These are phyloP conservation scores for Synergus gifuensis DNA, from an alignment of 2,888 invertebrate genomes.

Conservation along the genomic window DNA sequence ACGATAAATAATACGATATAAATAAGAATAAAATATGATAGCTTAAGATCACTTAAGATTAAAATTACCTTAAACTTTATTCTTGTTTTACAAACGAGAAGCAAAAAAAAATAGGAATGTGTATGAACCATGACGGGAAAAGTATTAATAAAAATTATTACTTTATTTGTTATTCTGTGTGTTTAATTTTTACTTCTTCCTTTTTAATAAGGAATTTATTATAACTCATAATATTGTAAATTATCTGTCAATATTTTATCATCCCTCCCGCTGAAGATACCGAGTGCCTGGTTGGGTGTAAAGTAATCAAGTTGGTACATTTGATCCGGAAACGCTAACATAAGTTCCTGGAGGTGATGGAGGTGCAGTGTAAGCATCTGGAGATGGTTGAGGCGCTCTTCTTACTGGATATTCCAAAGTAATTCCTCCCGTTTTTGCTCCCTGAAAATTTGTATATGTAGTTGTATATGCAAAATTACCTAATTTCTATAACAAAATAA, in stretches of 20 bases:
- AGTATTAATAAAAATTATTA: not conserved
- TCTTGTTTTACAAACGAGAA: too few species aligned
- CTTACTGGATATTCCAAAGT: slow-evolving; percentile 91
- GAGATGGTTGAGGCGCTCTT: slow-evolving; percentile 78
- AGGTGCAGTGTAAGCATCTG: slow-evolving; percentile 70
- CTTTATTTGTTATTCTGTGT: not conserved
- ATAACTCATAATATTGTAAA: not conserved
- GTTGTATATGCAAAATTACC: too few species aligned
- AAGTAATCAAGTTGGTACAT: slow-evolving; percentile 68
- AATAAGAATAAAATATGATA: too few species aligned
- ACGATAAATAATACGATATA: too few species aligned
- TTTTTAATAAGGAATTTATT: not conserved
- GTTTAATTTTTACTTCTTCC: not conserved
- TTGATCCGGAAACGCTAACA: slow-evolving; percentile 69
- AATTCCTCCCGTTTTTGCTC: slow-evolving; percentile 89
- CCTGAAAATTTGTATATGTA: slow-evolving; percentile 74
- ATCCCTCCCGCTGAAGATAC: slow-evolving; percentile 72
- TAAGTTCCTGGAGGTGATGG: slow-evolving; percentile 70
- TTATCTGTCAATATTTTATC: slow-evolving; percentile 28
- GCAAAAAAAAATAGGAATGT: too few species aligned
- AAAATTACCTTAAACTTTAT: not conserved
- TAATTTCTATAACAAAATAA: too few species aligned
- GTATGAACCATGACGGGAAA: not conserved
- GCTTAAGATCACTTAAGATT: not conserved
- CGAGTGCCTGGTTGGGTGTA: slow-evolving; percentile 73